Conservation (phyloP, 2,113 vertebrate species). For the Oceanodroma tethys region DNA sequence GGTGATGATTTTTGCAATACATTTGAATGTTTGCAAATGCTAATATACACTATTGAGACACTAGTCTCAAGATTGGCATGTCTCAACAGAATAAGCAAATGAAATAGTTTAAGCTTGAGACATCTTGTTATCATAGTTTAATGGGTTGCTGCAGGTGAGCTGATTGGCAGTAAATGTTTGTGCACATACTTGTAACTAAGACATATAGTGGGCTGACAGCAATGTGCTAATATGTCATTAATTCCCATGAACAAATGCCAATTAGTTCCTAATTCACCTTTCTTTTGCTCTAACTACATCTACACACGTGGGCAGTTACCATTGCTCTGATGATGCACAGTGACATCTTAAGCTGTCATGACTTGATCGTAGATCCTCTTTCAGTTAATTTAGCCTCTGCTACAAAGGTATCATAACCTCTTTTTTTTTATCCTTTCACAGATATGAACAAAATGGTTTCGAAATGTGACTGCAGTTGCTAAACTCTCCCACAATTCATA, state of each 20-base stretch:
- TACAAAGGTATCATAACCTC: not conserved
- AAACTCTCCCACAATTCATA: not conserved
- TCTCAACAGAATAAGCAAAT: not conserved
- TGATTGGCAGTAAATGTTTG: not conserved
- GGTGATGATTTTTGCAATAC: not conserved
- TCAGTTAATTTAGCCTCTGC: not conserved
- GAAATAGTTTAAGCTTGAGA: not conserved
- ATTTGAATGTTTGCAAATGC: not conserved
- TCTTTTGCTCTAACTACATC: not conserved
- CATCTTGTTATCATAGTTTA: not conserved
- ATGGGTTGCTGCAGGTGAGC: not conserved
- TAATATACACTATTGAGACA: not conserved
- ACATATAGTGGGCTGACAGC: not conserved
- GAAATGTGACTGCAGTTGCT: not conserved
- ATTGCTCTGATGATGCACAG: not conserved
- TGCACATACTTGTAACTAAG: not conserved
- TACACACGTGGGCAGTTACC: not conserved
- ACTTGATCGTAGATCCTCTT: not conserved
- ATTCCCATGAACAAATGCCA: not conserved
- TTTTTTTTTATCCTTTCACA: not conserved
- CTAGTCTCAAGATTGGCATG: not conserved
- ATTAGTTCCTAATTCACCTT: not conserved
- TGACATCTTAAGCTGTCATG: not conserved
- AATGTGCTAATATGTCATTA: not conserved
- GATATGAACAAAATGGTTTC: not conserved